phyloP scores from a whole-genome alignment of 2,797 vertebrate genomes.

The Forpus xanthops region DNA sequence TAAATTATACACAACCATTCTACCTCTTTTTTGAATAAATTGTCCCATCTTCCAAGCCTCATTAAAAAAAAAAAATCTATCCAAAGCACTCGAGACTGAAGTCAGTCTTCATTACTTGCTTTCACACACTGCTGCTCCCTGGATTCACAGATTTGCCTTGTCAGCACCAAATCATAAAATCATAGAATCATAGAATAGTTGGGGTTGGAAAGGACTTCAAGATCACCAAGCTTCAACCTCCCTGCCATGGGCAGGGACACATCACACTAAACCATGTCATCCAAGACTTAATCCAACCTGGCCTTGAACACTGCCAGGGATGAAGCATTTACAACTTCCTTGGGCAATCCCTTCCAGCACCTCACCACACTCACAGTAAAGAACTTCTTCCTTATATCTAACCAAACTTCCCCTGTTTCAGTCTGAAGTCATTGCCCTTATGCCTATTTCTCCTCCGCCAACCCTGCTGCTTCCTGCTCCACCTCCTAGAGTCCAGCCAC shows the following conservation, averaged over 20 bases:
- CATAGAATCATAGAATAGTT: background rate
- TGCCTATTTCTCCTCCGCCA: background rate
- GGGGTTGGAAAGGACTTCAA: background rate
- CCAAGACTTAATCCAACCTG: background rate
- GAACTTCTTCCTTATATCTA: too few relatives aligned
- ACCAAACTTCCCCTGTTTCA: too few relatives aligned
- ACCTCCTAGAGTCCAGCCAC: background rate
- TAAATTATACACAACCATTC: background rate
- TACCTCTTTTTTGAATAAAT: background rate
- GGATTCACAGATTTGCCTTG: background rate
- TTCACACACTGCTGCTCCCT: background rate
- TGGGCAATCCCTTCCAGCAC: background rate
- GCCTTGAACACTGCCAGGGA: background rate
- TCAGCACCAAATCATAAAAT: background rate
- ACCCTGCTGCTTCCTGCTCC: background rate
- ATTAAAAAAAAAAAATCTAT: background rate
- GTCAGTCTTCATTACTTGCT: conserved; percentile 10
- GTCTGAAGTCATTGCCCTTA: background rate
- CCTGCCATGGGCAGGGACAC: background rate
- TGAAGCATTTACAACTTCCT: background rate
- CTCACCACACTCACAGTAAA: background rate
- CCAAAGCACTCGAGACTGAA: background rate
- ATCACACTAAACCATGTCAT: background rate
- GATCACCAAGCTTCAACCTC: background rate
- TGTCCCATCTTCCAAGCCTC: background rate